Percentiles rank a stretch among this genome's conserved stretches.
These are phyloP conservation scores for Euthynnus affinis DNA, from an alignment of 2,797 vertebrate genomes.

Conservation along the genomic window DNA sequence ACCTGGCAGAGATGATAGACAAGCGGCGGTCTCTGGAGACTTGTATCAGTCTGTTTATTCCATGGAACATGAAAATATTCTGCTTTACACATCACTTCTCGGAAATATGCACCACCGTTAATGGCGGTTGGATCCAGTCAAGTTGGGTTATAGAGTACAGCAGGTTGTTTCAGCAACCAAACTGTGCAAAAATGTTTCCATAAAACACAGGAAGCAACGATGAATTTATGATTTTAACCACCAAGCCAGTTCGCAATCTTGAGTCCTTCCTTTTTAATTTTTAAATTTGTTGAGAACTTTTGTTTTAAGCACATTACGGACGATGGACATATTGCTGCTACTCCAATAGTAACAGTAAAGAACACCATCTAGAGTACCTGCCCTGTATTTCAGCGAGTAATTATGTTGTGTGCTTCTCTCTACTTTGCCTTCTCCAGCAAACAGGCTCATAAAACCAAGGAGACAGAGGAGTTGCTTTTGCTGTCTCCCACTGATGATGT, in stretches of 20 bases:
- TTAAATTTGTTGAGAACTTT: neutral
- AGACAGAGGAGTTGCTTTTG: slow-evolving; percentile 39
- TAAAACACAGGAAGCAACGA: neutral
- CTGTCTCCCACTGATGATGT: slow-evolving; percentile 69
- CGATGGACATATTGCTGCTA: slow-evolving; percentile 8
- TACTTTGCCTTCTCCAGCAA: slow-evolving; percentile 31
- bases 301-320: slow-evolving; percentile 1
- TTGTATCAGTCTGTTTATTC: slow-evolving; percentile 18
- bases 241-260: neutral
- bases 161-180: neutral
- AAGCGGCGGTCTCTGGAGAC: slow-evolving; percentile 17
- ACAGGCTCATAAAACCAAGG: slow-evolving; percentile 54
- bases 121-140: neutral
- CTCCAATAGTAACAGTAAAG: neutral
- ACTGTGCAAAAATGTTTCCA: neutral
- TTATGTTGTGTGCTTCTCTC: slow-evolving; percentile 38
- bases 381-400: slow-evolving; percentile 33
- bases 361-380: neutral
- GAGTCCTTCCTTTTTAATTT: neutral
- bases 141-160: neutral
- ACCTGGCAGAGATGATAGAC: slow-evolving; percentile 43
- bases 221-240: neutral
- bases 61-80: slow-evolving; percentile 24
- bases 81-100: slow-evolving; percentile 17
- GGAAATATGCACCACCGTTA: slow-evolving; percentile 15